Evolutionary conservation across 2,888 invertebrate genomes (phyloP), one percentile per base, ranked within the genome.

Genomic region (Pegoplata infirma): DNA sequence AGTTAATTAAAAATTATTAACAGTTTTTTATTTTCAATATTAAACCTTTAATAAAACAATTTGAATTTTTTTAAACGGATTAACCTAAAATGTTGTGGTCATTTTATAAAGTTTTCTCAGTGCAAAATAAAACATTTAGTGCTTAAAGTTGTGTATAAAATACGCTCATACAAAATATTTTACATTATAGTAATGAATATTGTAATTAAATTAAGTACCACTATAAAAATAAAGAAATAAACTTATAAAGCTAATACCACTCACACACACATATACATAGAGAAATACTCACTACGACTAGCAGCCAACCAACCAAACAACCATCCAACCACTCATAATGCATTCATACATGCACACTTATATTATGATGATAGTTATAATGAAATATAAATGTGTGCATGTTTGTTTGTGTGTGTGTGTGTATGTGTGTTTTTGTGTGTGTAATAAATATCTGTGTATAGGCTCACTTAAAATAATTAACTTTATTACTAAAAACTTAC

Each of bases 401-500:
- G 23, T 12, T 55, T 4, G 36, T 16, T 53, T 14, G n/a, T 49
- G 32, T 32, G 12, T 32, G 28, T 28, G 8, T 7, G 8, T 28
- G 5, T 28, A 28, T 5, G 6, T 28, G 8, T 28, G 6, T 8
- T 28, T 10, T 32, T 10, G n/a, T 7, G 10, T 10, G 12, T 32
- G 10, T 32, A 32, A 32, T 25, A 28, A 19, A 28, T 51, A 12
- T 28, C 8, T 12, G n/a, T 25, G 12, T 28, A 28, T 66, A 74
- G 63, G 55, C 49, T 56, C 79, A 79, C 71, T 79, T 79, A 67
- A 71, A 79, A 75, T 75, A 79, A 75, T 79, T 75, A 71, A 75
- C 71, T 63, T 71, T 59, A 79, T 79, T 81, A 69, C 78, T 66
- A 64, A 76, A 78, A 81, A 72, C 71, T 64, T 78, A 10, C 58